phyloP scores from a whole-genome alignment of 2,888 invertebrate species.

The Cephus nigrinus region DNA sequence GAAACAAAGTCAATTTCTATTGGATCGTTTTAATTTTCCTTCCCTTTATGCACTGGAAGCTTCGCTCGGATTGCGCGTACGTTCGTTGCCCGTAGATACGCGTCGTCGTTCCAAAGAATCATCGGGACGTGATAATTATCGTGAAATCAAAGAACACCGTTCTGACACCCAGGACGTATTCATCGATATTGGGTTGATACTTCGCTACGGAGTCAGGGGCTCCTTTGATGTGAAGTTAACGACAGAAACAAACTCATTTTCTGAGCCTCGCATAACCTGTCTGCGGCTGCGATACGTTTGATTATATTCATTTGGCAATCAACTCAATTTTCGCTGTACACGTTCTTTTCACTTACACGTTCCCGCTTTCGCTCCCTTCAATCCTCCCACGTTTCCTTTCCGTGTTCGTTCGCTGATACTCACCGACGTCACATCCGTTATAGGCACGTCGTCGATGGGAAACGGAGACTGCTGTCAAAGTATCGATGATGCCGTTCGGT shows the following conservation, averaged over 20 bases:
- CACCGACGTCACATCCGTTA: background rate
- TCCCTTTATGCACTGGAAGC: background rate
- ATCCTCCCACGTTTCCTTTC: background rate
- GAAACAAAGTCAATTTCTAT: background rate
- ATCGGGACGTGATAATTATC: slow-evolving; percentile 50
- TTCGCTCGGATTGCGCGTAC: background rate
- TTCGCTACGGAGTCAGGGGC: slow-evolving; percentile 17
- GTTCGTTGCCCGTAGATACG: background rate
- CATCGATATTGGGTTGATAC: slow-evolving; percentile 34
- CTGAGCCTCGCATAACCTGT: slow-evolving; percentile 46
- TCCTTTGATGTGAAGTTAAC: slow-evolving; percentile 41
- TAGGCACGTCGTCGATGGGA: background rate
- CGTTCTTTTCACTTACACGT: background rate
- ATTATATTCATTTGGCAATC: slow-evolving; percentile 41
- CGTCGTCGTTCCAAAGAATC: background rate
- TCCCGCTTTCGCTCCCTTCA: background rate
- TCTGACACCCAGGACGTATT: slow-evolving; percentile 27
- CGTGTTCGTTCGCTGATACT: background rate
- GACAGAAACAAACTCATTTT: slow-evolving; percentile 43
- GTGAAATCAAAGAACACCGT: slow-evolving; percentile 45
- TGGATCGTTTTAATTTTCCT: background rate
- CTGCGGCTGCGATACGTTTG: slow-evolving; percentile 32
- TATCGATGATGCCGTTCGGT: background rate
- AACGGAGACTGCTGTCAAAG: slow-evolving; percentile 3
- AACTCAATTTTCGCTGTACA: slow-evolving; percentile 31